Evolutionary conservation across 1,140 invertebrate species (phyloP).

Genomic region (Spodoptera litura): DNA sequence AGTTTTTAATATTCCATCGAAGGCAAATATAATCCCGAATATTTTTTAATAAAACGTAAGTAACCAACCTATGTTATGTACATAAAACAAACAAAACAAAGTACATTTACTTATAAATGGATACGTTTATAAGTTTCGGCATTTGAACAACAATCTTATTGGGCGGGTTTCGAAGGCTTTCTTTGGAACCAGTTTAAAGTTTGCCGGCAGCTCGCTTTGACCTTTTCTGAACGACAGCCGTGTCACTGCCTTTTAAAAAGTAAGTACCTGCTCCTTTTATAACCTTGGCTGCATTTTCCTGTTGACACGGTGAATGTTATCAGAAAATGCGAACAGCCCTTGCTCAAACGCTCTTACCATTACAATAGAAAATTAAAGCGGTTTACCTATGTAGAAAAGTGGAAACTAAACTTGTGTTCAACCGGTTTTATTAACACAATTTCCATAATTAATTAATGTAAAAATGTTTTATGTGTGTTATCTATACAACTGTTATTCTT

Average conservation of each 20-base stretch:
- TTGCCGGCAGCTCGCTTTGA: slow-evolving; percentile 47
- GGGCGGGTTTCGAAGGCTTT: slow-evolving; percentile 46
- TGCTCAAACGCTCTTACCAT: not conserved
- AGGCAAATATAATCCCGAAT: slow-evolving; percentile 5
- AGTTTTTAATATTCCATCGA: not conserved
- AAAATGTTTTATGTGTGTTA: too few species aligned
- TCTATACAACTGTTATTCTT: too few species aligned
- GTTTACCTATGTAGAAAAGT: not conserved
- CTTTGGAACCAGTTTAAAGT: slow-evolving; percentile 53
- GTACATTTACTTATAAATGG: slow-evolving; percentile 43
- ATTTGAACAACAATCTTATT: slow-evolving; percentile 39
- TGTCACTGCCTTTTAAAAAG: slow-evolving; percentile 47
- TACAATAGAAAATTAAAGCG: slow-evolving; percentile 10
- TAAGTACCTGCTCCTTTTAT: slow-evolving; percentile 32
- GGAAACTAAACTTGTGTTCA: too few species aligned
- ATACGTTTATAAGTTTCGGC: slow-evolving; percentile 38
- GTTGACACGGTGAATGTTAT: slow-evolving; percentile 29
- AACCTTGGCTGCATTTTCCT: slow-evolving; percentile 49
- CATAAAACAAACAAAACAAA: slow-evolving; percentile 36
- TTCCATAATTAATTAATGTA: too few species aligned
- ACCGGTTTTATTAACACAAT: too few species aligned
- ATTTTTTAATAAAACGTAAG: not conserved
- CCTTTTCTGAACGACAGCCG: slow-evolving; percentile 45
- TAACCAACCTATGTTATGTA: not conserved
- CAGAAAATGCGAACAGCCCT: slow-evolving; percentile 19